Percentiles rank a stretch among this genome's conserved stretches.
Conservation (phyloP, 1,140 invertebrate species). For the Dryas iulia region DNA sequence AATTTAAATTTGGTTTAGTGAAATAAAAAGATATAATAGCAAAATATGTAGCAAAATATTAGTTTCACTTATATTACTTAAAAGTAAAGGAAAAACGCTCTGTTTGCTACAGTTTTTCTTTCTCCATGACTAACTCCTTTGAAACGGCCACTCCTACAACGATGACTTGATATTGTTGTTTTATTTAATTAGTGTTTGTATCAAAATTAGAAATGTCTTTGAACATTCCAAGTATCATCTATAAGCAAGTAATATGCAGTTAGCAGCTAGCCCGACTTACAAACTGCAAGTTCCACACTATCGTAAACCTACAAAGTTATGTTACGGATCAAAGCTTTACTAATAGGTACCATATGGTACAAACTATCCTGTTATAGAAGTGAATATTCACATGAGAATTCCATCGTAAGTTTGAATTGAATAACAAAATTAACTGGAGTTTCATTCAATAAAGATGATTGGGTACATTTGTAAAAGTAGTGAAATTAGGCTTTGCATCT, state of each 20-base stretch:
- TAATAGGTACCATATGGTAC: not conserved
- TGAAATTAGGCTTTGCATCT: not conserved
- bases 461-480: not conserved
- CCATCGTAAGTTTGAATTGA: not conserved
- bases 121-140: not conserved
- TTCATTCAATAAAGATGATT: not conserved
- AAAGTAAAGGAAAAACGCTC: not conserved
- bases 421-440: not conserved
- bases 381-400: not conserved
- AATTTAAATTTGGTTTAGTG: too few relatives aligned
- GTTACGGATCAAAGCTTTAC: not conserved
- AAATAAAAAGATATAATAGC: too few relatives aligned
- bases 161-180: not conserved
- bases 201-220: not conserved
- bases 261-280: not conserved
- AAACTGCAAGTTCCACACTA: slow-evolving; percentile 3
- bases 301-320: not conserved
- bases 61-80: not conserved
- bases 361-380: not conserved
- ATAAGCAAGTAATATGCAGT: not conserved
- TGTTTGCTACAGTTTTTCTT: not conserved
- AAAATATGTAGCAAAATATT: not conserved
- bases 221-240: not conserved
- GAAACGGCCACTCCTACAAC: not conserved
- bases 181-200: not conserved